These are phyloP conservation scores for Pollenia angustigena DNA, from an alignment of 2,888 invertebrate species.

Conservation along the genomic window DNA sequence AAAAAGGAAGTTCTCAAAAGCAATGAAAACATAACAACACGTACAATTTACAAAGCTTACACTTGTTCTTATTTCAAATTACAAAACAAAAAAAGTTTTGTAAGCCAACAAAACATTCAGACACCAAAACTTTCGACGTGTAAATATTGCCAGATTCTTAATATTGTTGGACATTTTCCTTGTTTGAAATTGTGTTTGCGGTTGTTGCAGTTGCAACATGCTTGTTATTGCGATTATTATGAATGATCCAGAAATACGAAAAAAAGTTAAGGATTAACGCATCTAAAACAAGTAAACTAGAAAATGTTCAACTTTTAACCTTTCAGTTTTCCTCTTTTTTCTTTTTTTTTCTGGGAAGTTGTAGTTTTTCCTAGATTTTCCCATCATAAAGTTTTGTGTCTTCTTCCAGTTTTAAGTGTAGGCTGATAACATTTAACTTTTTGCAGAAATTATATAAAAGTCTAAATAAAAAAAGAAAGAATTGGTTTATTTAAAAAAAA, in stretches of 20 bases:
- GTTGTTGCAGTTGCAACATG: background rate
- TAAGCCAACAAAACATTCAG: background rate
- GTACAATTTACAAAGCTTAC: slow-evolving; percentile 57
- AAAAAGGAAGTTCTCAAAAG: slow-evolving; percentile 65
- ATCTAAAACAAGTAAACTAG: slow-evolving; percentile 60
- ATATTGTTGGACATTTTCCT: slow-evolving; percentile 21
- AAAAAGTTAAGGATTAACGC: slow-evolving; percentile 68
- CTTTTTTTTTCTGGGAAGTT: slow-evolving; percentile 58
- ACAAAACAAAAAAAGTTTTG: background rate
- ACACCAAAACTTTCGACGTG: slow-evolving; percentile 54
- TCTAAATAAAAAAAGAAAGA: background rate
- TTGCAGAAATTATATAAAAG: slow-evolving; percentile 3
- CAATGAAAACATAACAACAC: slow-evolving; percentile 64
- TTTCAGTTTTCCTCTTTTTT: slow-evolving; percentile 29
- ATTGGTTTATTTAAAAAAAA: background rate
- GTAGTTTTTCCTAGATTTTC: slow-evolving; percentile 61
- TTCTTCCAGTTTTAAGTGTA: slow-evolving; percentile 48
- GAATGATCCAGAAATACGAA: slow-evolving; percentile 53
- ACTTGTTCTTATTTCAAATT: slow-evolving; percentile 61
- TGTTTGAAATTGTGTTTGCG: background rate
- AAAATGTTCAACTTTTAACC: slow-evolving; percentile 71
- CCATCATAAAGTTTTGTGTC: slow-evolving; percentile 26
- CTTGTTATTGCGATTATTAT: slow-evolving; percentile 45
- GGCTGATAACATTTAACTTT: slow-evolving; percentile 55
- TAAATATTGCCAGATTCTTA: slow-evolving; percentile 41